These are phyloP conservation scores for Heteromyza rotundicornis DNA, from an alignment of 2,888 invertebrate species.

Conservation along the genomic window DNA sequence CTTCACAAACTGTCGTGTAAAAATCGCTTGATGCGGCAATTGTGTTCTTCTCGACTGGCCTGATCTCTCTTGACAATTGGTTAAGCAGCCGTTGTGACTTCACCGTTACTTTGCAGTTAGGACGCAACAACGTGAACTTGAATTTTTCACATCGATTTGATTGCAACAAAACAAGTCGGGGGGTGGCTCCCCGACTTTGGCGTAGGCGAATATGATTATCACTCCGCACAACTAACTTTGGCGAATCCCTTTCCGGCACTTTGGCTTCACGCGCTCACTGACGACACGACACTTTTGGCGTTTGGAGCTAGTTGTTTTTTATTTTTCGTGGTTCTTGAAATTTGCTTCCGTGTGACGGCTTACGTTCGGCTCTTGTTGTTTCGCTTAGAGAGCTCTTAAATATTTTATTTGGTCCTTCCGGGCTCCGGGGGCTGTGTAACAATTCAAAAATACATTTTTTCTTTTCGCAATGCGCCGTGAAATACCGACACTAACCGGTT, in stretches of 20 bases:
- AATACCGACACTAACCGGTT: not conserved
- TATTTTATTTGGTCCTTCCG: constrained; percentile 60
- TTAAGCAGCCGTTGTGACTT: no score
- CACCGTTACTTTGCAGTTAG: no score
- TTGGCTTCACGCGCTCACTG: not conserved
- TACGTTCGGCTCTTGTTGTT: not conserved
- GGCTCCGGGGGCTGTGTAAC: constrained; percentile 57
- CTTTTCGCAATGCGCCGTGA: not conserved
- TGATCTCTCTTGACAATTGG: no score
- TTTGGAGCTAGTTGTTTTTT: constrained; percentile 19
- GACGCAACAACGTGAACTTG: no score
- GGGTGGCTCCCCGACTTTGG: no score
- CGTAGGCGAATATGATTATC: constrained; percentile 1
- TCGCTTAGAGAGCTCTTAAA: constrained; percentile 47
- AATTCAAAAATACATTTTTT: constrained; percentile 47
- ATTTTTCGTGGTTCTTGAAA: constrained; percentile 16
- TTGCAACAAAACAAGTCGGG: no score
- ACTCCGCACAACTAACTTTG: not conserved
- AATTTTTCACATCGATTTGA: no score
- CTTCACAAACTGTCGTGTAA: no score
- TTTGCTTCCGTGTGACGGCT: not conserved
- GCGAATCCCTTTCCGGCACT: not conserved
- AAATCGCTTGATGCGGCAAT: no score
- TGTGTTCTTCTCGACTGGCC: no score
- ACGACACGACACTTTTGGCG: constrained; percentile 9